Evolutionary conservation across 2,797 vertebrate genomes (phyloP), one percentile per base, ranked within the genome.

Genomic region (Hozukius guyotensis): DNA sequence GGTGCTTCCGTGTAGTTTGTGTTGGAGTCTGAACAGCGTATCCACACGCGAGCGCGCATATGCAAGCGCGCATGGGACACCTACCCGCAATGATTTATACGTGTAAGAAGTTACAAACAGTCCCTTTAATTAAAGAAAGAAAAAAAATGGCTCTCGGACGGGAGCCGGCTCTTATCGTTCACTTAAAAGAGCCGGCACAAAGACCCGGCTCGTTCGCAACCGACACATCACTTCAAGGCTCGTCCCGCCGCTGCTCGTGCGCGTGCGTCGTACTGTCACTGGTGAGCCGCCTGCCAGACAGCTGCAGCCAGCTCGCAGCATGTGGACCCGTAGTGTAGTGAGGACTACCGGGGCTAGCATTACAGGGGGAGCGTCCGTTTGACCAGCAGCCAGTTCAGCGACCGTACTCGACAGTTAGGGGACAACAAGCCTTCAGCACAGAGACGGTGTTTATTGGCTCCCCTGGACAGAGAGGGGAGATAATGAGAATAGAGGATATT

Each of bases 401-500:
- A 13, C 61, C 61, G 34, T 10, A 20, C 68, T 42, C 52, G 66
- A 61, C 69, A 75, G 59, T 24, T 18, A n/a, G 22, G 10, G 59
- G 13, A 42, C 38, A 42, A 71, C 57, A 13, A 64, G 66, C 29
- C 34, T 49, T 20, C 29, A 38, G 20, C 32, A 7, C 68, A 1
- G 69, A 56, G 80, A 56, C 74, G 32, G 57, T 77, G 76, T 80
- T 25, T 56, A 74, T 57, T 38, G 36, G 81, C 76, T 85, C 65
- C 59, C 59, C 24, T 63, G 62, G 62, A 71, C 72, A 38, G 87
- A 38, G 77, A 61, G 60, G 60, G 84, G 75, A 65, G 80, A 94
- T 80, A 89, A 95, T 94, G 92, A 90, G 49, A 93, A 90, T 85
- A 93, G 91, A 76, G 88, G 80, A 68, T 82, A 72, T 80, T 12